Evolutionary conservation across 2,113 vertebrate species (phyloP), one percentile per base, ranked within the genome.

Genomic region (Protobothrops flavoviridis): DNA sequence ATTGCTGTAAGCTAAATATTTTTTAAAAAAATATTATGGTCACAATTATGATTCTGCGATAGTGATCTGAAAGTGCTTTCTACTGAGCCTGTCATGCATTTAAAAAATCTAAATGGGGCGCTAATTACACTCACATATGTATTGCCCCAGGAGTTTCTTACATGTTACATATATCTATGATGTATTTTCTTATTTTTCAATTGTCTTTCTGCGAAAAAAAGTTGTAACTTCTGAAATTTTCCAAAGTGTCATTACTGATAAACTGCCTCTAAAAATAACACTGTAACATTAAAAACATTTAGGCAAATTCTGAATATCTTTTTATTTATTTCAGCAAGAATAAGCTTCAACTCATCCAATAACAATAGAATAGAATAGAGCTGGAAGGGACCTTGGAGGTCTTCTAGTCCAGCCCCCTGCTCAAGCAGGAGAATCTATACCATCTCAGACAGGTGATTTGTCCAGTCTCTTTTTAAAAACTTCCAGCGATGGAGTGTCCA

Each of bases 1-100:
- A 98, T 97, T 91, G 96, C 26, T 9, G 97, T 99, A 86, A 99
- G 96, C 99, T 99, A 96, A 94, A 97, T 74, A 24, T 95, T 94
- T 94, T 94, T 69, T 81, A 95, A 94, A 57, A 95, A 93, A 89
- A 1, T 5, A 88, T 95, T 87, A 5, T 26, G 0, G 23, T 33
- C 43, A 53, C 26, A 91, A 48, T 48, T 52, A 52, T 39, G 43
- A 90, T 8, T 13, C 24, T 29, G 21, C 43, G 5, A 3, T 87
- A 48, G 45, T 90, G n/a, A 85, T 15, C 39, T 6, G n/a, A 92
- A 92, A 26, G 26, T 59, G 20, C 17, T 64, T 92, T 64, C 24
- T 74, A 23, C 39, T 92, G 26, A 85, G 20, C 8, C 86, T 59
- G 59, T 85, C 5, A 85, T 55, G 8, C 13, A 55, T 17, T 24